phyloP scores from a whole-genome alignment of 2,797 vertebrate genomes.

The Sebastes diploproa region DNA sequence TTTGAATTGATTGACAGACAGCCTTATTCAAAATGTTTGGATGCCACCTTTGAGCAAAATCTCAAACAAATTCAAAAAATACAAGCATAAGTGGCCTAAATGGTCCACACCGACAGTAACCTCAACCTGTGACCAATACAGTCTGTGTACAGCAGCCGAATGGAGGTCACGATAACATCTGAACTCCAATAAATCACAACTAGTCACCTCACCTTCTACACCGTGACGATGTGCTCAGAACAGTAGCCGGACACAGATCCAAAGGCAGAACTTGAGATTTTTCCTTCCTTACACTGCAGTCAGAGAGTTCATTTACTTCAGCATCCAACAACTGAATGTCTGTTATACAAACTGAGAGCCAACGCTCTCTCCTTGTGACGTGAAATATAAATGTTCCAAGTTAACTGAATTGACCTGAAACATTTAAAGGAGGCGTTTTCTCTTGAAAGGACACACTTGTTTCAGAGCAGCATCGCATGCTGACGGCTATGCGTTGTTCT shows the following conservation, averaged over 20 bases:
- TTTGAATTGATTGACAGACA: no score
- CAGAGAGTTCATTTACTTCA: not conserved
- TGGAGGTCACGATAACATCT: not conserved
- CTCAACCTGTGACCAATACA: not conserved
- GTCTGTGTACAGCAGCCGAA: not conserved
- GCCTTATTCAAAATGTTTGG: not conserved
- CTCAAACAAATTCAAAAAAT: not conserved
- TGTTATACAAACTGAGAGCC: not conserved
- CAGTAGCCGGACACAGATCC: not conserved
- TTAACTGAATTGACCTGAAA: not conserved
- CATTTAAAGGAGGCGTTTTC: not conserved
- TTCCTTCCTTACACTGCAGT: not conserved
- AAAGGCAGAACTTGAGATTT: not conserved
- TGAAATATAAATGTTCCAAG: not conserved
- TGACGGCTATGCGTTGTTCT: not conserved
- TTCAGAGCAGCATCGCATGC: not conserved
- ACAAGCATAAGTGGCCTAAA: not conserved
- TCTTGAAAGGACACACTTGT: conserved; percentile 3
- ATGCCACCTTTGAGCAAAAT: not conserved
- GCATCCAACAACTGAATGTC: not conserved
- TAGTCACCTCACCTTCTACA: not conserved
- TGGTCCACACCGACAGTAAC: not conserved
- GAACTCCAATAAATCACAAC: not conserved
- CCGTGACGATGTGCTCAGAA: not conserved
- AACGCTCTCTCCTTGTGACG: not conserved